Evolutionary conservation across 2,797 vertebrate genomes (phyloP), one percentile per base, ranked within the genome.

Genomic region (Echeneis naucrates): DNA sequence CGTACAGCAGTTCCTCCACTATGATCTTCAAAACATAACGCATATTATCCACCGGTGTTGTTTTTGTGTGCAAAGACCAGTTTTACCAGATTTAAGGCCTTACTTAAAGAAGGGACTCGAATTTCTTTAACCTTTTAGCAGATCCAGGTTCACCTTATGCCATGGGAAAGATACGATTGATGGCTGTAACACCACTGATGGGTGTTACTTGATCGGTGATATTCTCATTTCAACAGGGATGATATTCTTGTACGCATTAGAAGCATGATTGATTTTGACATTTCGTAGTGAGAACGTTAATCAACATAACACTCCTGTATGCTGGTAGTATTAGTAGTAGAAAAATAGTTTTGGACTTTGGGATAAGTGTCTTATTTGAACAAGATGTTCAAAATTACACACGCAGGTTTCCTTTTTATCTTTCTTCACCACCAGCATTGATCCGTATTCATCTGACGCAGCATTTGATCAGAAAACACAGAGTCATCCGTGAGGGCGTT

Each of bases 401-500:
- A 4, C 54, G 14, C 14, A 1, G 4, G 35, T 51, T 26, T 63
- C 17, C 23, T 42, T 53, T 70, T 19, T 58, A 0, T 69, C 35
- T 69, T 63, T 79, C 60, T 67, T 32, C 32, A 5, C 33, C 47
- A 3, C 7, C 81, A 94, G 93, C 78, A 0, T 4, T 88, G 77
- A n/a, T 86, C 12, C 91, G 91, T 68, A 72, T 48, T 64, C 57
- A 85, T 0, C 52, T 94, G 71, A 86, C 53, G 68, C 5, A 58
- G 1, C 0, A 40, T 23, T 57, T 91, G 21, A 76, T 68, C 30
- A 70, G 85, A 48, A 88, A 80, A 16, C 74, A 88, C 63, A 30
- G 71, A 12, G 26, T 75, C 57, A 86, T 94, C 54, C 83, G 64
- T 0, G 94, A 95, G 72, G 94, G 94, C 4, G 69, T 93, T 0